Evolutionary conservation across 2,113 vertebrate genomes (phyloP).

Genomic region (Callospermophilus lateralis): DNA sequence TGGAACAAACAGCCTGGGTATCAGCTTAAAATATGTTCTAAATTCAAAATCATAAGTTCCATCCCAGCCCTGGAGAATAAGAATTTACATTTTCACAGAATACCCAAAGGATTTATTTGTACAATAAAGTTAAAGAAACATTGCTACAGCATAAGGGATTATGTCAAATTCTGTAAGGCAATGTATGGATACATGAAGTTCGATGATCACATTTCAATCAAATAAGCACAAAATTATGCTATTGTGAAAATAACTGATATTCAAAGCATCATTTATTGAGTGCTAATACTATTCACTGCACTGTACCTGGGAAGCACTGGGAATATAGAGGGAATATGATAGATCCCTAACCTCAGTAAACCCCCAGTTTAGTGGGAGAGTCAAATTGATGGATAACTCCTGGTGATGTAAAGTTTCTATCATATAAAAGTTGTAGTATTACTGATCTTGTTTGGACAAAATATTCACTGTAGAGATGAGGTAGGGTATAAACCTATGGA

Average conservation of each 20-base stretch:
- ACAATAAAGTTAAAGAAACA: slow-evolving; percentile 20
- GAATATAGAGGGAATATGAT: neutral
- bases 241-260: neutral
- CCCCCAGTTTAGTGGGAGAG: neutral
- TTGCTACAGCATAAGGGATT: neutral
- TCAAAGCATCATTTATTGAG: neutral
- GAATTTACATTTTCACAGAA: slow-evolving; percentile 45
- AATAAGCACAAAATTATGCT: neutral
- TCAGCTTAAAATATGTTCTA: neutral
- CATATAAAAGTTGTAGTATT: neutral
- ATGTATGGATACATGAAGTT: neutral
- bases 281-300: neutral
- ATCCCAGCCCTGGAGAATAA: neutral
- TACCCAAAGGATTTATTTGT: neutral
- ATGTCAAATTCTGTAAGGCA: neutral
- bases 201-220: slow-evolving; percentile 29
- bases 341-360: neutral
- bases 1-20: neutral
- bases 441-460: neutral
- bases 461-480: neutral
- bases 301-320: neutral
- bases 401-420: neutral
- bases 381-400: neutral
- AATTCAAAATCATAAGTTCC: neutral
- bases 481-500: neutral